A percentile compares a stretch with the other conserved stretches of the same genome.
Evolutionary conservation across 2,888 invertebrate genomes (phyloP).

Genomic region (Andrena bicolor): DNA sequence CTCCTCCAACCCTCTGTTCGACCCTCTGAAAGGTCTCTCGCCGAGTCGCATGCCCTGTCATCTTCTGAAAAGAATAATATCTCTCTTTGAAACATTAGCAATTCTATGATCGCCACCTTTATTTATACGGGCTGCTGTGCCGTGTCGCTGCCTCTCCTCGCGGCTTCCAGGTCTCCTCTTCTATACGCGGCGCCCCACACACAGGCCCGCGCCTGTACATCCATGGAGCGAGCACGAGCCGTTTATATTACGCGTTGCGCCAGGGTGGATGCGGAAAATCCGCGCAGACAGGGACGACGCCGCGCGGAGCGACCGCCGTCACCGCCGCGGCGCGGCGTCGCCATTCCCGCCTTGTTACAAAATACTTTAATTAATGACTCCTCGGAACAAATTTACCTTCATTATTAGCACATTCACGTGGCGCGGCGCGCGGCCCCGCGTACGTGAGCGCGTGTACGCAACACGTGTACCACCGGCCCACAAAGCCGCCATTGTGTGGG

Average conservation of each 20-base stretch:
- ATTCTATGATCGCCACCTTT: conserved; percentile 81
- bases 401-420: conserved; percentile 83
- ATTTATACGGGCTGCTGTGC: conserved; percentile 71
- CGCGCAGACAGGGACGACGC: conserved; percentile 48
- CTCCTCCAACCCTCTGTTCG: conserved; percentile 39
- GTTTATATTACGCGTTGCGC: conserved; percentile 50
- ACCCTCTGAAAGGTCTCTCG: conserved; percentile 69
- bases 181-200: conserved; percentile 44
- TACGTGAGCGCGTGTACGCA: conserved; percentile 71
- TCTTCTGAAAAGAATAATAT: conserved; percentile 80
- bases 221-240: conserved; percentile 6
- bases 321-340: conserved; percentile 38
- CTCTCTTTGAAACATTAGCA: conserved; percentile 82
- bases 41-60: conserved; percentile 70
- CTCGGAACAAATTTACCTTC: conserved; percentile 83
- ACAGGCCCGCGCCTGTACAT: not conserved
- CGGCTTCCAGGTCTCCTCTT: conserved; percentile 39
- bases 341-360: conserved; percentile 77
- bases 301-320: conserved; percentile 16
- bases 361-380: conserved; percentile 84
- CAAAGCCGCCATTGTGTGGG: conserved; percentile 82
- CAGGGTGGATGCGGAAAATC: conserved; percentile 60
- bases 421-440: conserved; percentile 58
- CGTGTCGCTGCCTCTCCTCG: conserved; percentile 64
- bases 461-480: conserved; percentile 75